Evolutionary conservation across 2,113 vertebrate species (phyloP).

Genomic region (Catharus bicknelli): DNA sequence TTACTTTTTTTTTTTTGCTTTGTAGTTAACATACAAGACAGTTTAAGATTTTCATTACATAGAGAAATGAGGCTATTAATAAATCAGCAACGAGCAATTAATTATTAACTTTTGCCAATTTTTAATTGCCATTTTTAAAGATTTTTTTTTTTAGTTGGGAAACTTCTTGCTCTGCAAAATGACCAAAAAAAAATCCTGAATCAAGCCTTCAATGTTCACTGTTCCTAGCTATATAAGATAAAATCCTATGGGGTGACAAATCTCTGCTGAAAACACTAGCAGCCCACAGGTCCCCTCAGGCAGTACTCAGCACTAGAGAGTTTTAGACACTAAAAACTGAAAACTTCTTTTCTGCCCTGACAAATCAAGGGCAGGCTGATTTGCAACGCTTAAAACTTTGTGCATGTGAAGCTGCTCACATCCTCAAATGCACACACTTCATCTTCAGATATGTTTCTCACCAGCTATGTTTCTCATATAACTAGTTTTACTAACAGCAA

Average conservation of each 20-base stretch:
- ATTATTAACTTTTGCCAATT: slow-evolving; percentile 31
- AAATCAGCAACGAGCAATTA: slow-evolving; percentile 19
- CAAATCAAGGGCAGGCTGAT: neutral
- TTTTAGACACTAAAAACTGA: neutral
- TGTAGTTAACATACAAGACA: neutral
- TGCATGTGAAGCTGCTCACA: neutral
- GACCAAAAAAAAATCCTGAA: neutral
- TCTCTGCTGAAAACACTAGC: neutral
- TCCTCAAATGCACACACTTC: neutral
- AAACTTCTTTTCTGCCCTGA: neutral
- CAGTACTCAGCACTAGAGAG: neutral
- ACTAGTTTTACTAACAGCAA: neutral
- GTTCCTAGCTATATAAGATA: neutral
- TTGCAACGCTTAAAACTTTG: neutral
- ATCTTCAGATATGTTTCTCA: neutral
- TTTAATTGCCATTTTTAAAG: neutral
- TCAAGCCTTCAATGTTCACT: neutral
- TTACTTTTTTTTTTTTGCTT: neutral
- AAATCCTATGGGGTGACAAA: slow-evolving; percentile 8
- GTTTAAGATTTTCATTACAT: slow-evolving; percentile 25
- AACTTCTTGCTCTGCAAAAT: neutral
- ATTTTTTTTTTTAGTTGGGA: neutral
- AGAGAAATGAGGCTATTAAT: slow-evolving; percentile 44
- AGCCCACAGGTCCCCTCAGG: neutral
- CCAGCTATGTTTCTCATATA: neutral